Evolutionary conservation across 2,797 vertebrate genomes (phyloP).

Genomic region (Muscicapa striata): DNA sequence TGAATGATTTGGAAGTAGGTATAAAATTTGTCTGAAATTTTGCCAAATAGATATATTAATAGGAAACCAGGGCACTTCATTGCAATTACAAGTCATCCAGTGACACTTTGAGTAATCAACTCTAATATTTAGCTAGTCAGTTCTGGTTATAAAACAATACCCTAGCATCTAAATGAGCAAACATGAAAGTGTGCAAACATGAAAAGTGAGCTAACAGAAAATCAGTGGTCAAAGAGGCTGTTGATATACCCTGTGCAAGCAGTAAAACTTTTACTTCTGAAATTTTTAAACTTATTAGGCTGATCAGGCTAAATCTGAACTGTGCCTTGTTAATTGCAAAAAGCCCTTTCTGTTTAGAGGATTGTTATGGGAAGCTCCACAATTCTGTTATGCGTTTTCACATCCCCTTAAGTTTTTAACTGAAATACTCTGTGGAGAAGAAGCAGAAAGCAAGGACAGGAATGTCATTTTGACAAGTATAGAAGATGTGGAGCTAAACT

Average conservation of each 20-base stretch:
- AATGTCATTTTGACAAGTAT: conserved; percentile 27
- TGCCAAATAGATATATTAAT: background rate
- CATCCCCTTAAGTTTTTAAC: background rate
- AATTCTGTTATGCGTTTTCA: background rate
- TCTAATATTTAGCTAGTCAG: background rate
- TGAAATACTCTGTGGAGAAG: background rate
- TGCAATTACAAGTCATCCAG: background rate
- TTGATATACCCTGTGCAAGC: background rate
- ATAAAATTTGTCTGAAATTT: background rate
- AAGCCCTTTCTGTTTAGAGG: background rate
- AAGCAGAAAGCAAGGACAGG: background rate
- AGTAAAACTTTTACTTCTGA: background rate
- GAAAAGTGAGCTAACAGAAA: background rate
- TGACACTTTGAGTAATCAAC: background rate
- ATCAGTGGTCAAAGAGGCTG: background rate
- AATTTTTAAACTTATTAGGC: background rate
- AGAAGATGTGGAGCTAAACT: background rate
- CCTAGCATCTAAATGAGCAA: background rate
- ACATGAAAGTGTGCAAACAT: background rate
- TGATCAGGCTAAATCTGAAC: background rate
- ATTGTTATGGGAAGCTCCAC: background rate
- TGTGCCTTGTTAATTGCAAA: background rate
- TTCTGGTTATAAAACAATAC: background rate
- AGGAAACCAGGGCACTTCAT: background rate
- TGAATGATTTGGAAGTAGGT: background rate